Conservation (phyloP, 2,113 vertebrate genomes). For the Etia nguti region DNA sequence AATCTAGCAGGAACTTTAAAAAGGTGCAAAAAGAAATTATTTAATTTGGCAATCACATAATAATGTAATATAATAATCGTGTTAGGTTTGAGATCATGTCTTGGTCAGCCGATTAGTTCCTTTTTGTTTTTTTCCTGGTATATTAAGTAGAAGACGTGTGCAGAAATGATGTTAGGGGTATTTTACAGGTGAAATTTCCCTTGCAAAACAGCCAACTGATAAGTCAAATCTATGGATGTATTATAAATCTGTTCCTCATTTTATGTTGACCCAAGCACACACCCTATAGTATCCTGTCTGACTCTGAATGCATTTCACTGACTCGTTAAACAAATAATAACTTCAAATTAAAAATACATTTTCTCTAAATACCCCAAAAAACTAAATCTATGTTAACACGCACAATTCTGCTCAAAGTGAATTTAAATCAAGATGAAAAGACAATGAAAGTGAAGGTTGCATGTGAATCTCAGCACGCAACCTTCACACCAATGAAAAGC, state of each 20-base stretch:
- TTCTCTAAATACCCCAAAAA: background rate
- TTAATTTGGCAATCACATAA: background rate
- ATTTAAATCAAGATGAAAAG: background rate
- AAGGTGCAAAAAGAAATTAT: background rate
- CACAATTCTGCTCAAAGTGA: background rate
- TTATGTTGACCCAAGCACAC: background rate
- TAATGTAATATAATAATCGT: background rate
- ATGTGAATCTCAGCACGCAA: background rate
- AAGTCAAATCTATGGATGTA: background rate
- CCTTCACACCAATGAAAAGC: background rate
- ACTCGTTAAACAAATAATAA: background rate
- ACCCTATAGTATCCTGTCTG: background rate
- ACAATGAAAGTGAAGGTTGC: background rate
- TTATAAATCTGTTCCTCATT: background rate
- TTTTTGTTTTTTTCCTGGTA: fast-evolving
- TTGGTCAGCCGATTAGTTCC: background rate
- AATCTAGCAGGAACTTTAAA: background rate
- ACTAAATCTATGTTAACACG: background rate
- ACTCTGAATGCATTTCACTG: background rate
- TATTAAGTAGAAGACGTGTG: background rate
- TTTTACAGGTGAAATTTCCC: background rate
- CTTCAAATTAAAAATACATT: background rate
- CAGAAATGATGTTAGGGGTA: background rate
- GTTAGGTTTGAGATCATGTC: background rate
- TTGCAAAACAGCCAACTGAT: background rate